Evolutionary conservation across 2,113 vertebrate species (phyloP).

Genomic region (Egretta garzetta): DNA sequence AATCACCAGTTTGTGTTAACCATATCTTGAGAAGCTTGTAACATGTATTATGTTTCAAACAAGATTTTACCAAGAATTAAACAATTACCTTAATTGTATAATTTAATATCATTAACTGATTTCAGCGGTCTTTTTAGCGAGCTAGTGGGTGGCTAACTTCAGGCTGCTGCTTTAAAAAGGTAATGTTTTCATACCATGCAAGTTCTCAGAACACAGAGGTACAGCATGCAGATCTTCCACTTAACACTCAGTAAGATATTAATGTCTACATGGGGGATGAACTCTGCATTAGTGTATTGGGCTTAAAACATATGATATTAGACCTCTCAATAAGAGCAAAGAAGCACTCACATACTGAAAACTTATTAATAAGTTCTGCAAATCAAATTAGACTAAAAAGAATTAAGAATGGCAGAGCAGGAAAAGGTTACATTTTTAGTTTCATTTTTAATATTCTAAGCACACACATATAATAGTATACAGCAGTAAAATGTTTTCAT

Average conservation of each 20-base stretch:
- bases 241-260: background rate
- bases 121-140: background rate
- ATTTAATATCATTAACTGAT: background rate
- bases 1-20: background rate
- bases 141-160: background rate
- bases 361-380: background rate
- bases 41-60: background rate
- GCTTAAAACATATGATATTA: background rate
- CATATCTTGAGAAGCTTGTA: background rate
- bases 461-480: background rate
- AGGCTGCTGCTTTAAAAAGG: background rate
- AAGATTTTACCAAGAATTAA: background rate
- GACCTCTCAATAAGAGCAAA: background rate
- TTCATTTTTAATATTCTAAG: background rate
- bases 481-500: background rate
- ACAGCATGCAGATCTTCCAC: background rate
- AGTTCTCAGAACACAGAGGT: background rate
- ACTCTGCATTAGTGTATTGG: background rate
- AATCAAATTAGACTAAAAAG: background rate
- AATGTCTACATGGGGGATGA: background rate
- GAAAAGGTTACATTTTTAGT: background rate
- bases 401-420: background rate
- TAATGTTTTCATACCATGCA: background rate
- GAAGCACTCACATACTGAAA: background rate
- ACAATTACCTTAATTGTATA: background rate